Conservation (phyloP, 2,888 invertebrate species). For the Hemistola chrysoprasaria region DNA sequence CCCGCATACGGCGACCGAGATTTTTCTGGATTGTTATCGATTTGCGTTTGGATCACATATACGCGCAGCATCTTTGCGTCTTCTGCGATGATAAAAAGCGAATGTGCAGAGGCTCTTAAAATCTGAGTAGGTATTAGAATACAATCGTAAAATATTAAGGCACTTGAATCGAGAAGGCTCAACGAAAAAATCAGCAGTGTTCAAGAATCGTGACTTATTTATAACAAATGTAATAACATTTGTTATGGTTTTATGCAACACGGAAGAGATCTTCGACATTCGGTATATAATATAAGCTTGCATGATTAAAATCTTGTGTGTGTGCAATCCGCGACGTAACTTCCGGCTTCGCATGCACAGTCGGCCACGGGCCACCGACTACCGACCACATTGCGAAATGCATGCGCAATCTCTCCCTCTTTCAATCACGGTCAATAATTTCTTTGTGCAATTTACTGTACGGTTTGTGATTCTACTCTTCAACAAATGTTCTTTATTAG, state of each 20-base stretch:
- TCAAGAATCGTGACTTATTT: constrained; percentile 13
- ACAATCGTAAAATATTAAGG: too few relatives aligned
- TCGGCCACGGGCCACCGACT: too few relatives aligned
- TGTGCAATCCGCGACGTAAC: constrained; percentile 24
- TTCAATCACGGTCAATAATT: constrained; percentile 11
- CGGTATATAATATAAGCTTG: constrained; percentile 4
- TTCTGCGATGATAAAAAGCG: too few relatives aligned
- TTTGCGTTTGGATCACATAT: too few relatives aligned
- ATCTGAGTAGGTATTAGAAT: too few relatives aligned
- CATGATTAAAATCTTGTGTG: constrained; percentile 25
- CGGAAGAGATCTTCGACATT: constrained; percentile 27
- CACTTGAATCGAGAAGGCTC: neutral
- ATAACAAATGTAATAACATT: too few relatives aligned
- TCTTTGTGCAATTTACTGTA: constrained; percentile 2
- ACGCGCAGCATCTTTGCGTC: too few relatives aligned
- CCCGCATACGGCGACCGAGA: too few relatives aligned
- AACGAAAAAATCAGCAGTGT: neutral
- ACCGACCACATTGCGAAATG: constrained; percentile 8
- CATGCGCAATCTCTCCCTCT: constrained; percentile 1
- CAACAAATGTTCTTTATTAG: too few relatives aligned
- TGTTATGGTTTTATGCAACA: constrained; percentile 21
- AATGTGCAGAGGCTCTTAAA: too few relatives aligned
- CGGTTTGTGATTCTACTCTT: neutral
- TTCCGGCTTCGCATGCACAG: constrained; percentile 19
- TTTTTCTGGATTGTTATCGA: too few relatives aligned